phyloP scores from a whole-genome alignment of 2,797 vertebrate species.

The Pygocentrus nattereri region DNA sequence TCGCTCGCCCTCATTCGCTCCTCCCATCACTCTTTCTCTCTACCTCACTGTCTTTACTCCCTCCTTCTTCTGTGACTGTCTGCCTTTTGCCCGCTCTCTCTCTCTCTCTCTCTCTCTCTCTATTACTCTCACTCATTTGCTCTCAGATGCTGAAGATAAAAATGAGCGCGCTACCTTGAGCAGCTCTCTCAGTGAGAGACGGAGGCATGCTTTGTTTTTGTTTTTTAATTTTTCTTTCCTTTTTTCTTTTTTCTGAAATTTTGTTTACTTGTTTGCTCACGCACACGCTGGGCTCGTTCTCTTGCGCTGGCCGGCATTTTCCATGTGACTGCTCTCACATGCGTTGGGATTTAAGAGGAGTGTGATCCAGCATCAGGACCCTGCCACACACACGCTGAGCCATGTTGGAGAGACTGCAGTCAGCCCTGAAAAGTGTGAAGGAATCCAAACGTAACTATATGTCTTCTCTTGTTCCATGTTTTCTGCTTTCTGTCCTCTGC shows the following conservation, averaged over 20 bases:
- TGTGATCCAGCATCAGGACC: constrained; percentile 52
- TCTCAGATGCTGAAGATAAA: constrained; percentile 51
- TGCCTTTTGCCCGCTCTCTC: constrained; percentile 16
- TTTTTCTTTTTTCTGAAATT: neutral
- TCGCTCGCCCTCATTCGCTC: constrained; percentile 48
- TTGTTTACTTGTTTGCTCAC: constrained; percentile 23
- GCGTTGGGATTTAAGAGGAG: constrained; percentile 54
- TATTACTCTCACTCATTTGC: neutral
- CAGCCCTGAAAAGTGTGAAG: constrained; percentile 77
- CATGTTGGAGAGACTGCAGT: constrained; percentile 82
- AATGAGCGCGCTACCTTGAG: constrained; percentile 38
- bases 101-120: constrained; percentile 20
- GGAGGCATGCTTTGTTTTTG: constrained; percentile 10
- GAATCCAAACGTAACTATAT: constrained; percentile 77
- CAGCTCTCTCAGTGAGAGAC: constrained; percentile 8
- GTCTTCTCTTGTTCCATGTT: constrained; percentile 20
- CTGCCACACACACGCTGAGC: constrained; percentile 40
- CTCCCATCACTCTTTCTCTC: constrained; percentile 48
- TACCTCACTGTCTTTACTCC: constrained; percentile 47
- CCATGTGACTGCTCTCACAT: constrained; percentile 39
- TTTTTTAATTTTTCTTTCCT: neutral
- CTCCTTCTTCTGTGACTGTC: constrained; percentile 32
- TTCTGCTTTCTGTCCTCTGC: neutral
- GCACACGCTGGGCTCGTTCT: constrained; percentile 8
- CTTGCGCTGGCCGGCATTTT: constrained; percentile 23